These are phyloP conservation scores for Tortrix viridana DNA, from an alignment of 2,888 invertebrate species.

Conservation along the genomic window DNA sequence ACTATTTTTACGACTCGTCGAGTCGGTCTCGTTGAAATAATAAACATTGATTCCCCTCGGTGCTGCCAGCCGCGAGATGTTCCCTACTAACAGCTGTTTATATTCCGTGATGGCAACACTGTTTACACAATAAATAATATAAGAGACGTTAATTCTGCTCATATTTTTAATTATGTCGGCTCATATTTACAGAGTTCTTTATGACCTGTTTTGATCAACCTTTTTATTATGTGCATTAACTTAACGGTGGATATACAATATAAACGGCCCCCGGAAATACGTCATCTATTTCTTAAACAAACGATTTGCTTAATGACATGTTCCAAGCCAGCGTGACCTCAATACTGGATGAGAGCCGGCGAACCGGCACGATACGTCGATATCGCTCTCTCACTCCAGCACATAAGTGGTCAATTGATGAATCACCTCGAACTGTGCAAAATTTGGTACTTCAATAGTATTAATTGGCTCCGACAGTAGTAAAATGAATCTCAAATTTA, in stretches of 20 bases:
- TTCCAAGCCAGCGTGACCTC: slow-evolving; percentile 27
- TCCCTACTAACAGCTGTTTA: slow-evolving; percentile 33
- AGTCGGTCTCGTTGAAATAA: slow-evolving; percentile 52
- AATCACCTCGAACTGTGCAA: slow-evolving; percentile 19
- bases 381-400: slow-evolving; percentile 4
- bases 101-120: slow-evolving; percentile 40
- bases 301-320: slow-evolving; percentile 28
- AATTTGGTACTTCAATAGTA: slow-evolving; percentile 26
- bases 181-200: slow-evolving; percentile 24
- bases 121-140: slow-evolving; percentile 60
- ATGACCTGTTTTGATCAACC: slow-evolving; percentile 40
- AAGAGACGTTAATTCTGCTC: slow-evolving; percentile 52
- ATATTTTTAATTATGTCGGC: slow-evolving; percentile 45
- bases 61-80: slow-evolving; percentile 42
- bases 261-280: slow-evolving; percentile 29
- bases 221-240: slow-evolving; percentile 32
- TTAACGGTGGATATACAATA: slow-evolving; percentile 26
- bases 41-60: slow-evolving; percentile 49
- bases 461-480: slow-evolving; percentile 16
- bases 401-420: slow-evolving; percentile 20
- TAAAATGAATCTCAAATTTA: slow-evolving; percentile 27
- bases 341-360: slow-evolving; percentile 10
- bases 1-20: slow-evolving; percentile 54
- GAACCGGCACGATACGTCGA: slow-evolving; percentile 14
- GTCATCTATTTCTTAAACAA: slow-evolving; percentile 27